Percentiles rank a stretch among this genome's conserved stretches.
These are phyloP conservation scores for Anhinga anhinga DNA, from an alignment of 2,113 vertebrate species.

Conservation along the genomic window DNA sequence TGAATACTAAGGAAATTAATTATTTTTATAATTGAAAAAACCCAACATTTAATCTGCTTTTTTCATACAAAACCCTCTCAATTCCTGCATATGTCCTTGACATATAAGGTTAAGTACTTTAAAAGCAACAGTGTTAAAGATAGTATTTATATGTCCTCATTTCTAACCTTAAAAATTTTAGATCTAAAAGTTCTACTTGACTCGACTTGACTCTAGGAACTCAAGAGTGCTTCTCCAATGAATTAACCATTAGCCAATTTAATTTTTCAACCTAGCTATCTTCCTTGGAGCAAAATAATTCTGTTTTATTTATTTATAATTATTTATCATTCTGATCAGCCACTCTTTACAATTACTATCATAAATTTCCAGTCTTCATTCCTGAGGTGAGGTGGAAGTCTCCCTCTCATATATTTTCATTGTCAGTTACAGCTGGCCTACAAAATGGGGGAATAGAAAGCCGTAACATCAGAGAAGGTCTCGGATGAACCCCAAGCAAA, in stretches of 20 bases:
- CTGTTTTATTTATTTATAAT: conserved; percentile 30
- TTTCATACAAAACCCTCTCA: neutral
- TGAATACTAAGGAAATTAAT: neutral
- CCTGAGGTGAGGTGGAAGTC: neutral
- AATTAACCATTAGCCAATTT: conserved; percentile 34
- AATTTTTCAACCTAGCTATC: conserved; percentile 54
- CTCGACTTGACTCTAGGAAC: conserved; percentile 31
- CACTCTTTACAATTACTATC: conserved; percentile 15
- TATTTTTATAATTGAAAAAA: neutral
- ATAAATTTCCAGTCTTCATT: conserved; percentile 9
- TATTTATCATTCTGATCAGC: neutral
- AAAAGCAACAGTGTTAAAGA: conserved; percentile 8
- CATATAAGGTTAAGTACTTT: neutral
- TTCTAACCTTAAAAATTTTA: conserved; percentile 29
- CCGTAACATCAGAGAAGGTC: neutral
- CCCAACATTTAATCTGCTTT: neutral
- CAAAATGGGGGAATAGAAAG: neutral
- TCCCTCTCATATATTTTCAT: neutral
- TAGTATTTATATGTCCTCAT: neutral
- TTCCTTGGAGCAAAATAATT: conserved; percentile 21
- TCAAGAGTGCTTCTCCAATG: conserved; percentile 47
- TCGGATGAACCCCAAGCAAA: neutral
- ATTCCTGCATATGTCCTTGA: neutral
- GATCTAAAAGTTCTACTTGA: conserved; percentile 41
- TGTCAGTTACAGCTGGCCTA: neutral